Percentiles rank a stretch among this genome's conserved stretches.
phyloP scores from a whole-genome alignment of 2,113 vertebrate species.

The Microcebus tavaratra region DNA sequence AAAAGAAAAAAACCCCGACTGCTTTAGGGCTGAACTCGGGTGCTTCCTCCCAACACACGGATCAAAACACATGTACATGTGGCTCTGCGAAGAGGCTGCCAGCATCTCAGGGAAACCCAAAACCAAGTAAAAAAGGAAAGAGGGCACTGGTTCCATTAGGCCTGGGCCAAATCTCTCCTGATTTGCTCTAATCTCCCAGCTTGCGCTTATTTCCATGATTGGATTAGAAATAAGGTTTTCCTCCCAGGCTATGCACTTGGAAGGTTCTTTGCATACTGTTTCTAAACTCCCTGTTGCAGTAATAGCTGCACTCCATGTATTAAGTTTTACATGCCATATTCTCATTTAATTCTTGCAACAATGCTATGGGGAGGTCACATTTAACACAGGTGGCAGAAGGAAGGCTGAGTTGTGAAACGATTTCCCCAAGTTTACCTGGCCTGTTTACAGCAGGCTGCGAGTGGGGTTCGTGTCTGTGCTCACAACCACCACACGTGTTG shows the following conservation, averaged over 20 bases:
- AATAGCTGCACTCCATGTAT: fast-evolving
- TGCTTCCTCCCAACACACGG: background rate
- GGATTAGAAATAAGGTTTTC: conserved; percentile 4
- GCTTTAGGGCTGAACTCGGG: background rate
- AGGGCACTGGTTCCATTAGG: background rate
- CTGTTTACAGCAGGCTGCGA: background rate
- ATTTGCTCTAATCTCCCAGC: background rate
- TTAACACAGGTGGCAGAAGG: fast-evolving
- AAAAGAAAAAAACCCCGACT: no score
- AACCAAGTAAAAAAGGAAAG: background rate
- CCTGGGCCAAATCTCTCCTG: background rate
- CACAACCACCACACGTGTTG: background rate
- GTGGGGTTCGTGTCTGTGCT: background rate
- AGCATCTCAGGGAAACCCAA: background rate
- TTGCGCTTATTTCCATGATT: background rate
- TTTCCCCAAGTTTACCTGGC: background rate
- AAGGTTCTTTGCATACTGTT: background rate
- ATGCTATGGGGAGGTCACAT: background rate
- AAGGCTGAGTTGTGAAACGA: background rate
- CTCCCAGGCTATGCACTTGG: background rate
- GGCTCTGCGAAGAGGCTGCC: background rate
- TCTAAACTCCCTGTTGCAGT: background rate
- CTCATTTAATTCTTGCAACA: background rate
- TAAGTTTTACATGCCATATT: background rate
- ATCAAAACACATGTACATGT: background rate